Conservation (phyloP, 2,797 vertebrate species). For the Sandelia bainsii region DNA sequence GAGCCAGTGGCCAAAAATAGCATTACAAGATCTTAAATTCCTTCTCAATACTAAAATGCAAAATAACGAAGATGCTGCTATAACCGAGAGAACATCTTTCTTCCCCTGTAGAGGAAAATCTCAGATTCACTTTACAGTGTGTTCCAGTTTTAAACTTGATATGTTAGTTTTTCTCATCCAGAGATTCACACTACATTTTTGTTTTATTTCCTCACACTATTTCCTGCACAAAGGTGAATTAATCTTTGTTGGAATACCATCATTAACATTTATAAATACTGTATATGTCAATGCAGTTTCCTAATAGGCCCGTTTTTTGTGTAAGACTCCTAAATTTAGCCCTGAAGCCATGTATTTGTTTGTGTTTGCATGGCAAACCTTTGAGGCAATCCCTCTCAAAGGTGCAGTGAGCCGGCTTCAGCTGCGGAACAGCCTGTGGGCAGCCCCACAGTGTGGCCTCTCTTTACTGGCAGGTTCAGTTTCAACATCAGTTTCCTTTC, state of each 20-base stretch:
- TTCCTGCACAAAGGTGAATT: background rate
- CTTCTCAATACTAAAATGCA: background rate
- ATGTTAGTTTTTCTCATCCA: no score
- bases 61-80: background rate
- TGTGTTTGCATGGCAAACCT: conserved; percentile 14
- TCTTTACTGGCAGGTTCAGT: conserved; percentile 20
- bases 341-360: conserved; percentile 22
- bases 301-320: background rate
- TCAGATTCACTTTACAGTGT: no score
- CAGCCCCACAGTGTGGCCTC: conserved; percentile 28
- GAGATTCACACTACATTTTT: no score
- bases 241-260: background rate
- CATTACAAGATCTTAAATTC: background rate
- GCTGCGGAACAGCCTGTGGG: conserved; percentile 11
- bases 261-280: background rate
- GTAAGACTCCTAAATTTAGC: background rate
- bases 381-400: conserved; percentile 26
- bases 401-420: conserved; percentile 36
- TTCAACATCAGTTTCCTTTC: conserved; percentile 42
- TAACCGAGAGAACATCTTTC: background rate
- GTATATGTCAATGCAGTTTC: background rate
- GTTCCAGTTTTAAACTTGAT: no score
- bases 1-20: no score
- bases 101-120: background rate
- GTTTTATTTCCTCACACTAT: no score